Base-by-base conservation (phyloP, 2,888 invertebrate species). In the Crematogaster levior region DNA sequence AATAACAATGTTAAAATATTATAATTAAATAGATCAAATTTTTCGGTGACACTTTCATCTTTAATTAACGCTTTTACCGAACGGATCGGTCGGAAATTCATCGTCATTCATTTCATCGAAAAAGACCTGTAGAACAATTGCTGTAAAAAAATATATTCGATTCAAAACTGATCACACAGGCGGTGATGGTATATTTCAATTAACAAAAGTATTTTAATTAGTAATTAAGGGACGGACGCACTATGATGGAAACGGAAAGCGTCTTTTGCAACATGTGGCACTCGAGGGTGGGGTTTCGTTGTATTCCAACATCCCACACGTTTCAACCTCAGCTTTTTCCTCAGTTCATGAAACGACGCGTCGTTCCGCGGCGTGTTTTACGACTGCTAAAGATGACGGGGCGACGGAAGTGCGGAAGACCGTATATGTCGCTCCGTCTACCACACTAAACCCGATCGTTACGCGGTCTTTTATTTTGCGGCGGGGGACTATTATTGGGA, bases 401-500 rank as follows among this genome's bases (percentile, higher is more conserved):
- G 24, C n/a, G 9, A n/a, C 37, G 40, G 60, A 74, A 61, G 12
- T 15, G 21, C 43, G 56, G 18, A 12, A 30, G 43, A 21, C 7
- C 21, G 30, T 43, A 21, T 46, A 24, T 18, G 46, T 66, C 37
- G 37, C 12, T 21, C 27, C 58, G 58, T 77, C 46, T 75, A 43
- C 56, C 61, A 27, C 43, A 46, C 51, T 65, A 73, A 81, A 81
- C 63, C 53, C 53, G 63, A 81, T 75, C 61, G 63, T 77, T 77
- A 79, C 18, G 81, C 27, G 63, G 51, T 51, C 63, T 75, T 75
- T 75, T 63, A 75, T 74, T 63, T 74, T 63, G 70, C 43, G 30
- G 21, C 18, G n/a, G 12, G 24, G 43, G 18, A n/a, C 43, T 70
- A 70, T 79, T 79, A 77, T 77, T 30, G 21, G 18, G 40, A 12